phyloP scores from a whole-genome alignment of 2,113 vertebrate species.

The Tauraco erythrolophus region DNA sequence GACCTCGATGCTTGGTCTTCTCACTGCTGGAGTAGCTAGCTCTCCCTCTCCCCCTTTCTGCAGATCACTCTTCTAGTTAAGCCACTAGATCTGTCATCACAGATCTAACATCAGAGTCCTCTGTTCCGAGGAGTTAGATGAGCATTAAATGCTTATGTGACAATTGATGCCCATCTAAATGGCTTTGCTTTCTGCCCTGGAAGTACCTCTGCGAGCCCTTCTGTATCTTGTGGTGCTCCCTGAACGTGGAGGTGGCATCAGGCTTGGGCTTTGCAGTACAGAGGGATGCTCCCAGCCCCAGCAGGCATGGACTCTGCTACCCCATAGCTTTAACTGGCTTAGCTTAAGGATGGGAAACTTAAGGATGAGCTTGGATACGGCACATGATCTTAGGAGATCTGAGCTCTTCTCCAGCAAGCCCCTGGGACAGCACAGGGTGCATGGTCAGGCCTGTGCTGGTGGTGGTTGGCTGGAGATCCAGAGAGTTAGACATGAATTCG shows the following conservation, averaged over 20 bases:
- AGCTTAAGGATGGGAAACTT: neutral
- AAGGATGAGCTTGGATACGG: neutral
- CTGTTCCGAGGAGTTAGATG: neutral
- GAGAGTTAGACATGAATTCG: neutral
- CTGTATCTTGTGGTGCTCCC: neutral
- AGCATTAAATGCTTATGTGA: neutral
- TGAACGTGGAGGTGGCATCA: neutral
- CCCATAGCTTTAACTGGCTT: neutral
- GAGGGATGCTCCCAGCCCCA: neutral
- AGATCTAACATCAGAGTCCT: neutral
- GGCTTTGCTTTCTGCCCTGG: neutral
- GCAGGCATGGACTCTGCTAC: neutral
- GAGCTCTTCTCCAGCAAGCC: neutral
- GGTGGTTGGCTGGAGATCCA: neutral
- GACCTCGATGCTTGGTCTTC: neutral
- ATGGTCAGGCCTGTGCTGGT: neutral
- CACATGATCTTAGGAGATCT: neutral
- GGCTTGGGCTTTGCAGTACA: neutral
- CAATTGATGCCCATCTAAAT: neutral
- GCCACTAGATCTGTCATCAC: neutral
- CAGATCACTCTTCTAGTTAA: neutral
- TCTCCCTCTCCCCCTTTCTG: neutral
- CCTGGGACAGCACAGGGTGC: neutral
- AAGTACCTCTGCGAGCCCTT: accelerated
- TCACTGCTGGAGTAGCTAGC: neutral